phyloP scores from a whole-genome alignment of 2,888 invertebrate species.

The Tridacna crocea region DNA sequence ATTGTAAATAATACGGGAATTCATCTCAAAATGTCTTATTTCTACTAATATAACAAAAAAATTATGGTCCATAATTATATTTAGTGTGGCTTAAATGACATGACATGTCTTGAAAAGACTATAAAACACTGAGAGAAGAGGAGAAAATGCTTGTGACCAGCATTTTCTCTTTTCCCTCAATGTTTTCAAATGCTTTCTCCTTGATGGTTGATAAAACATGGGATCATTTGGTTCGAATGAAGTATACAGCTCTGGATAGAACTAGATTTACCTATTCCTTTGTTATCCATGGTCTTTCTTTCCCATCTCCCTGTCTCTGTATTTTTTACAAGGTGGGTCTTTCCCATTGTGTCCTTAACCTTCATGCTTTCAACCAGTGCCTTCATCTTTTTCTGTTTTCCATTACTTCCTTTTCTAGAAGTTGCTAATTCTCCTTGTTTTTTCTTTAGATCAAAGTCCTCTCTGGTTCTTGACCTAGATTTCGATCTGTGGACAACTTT shows the following conservation, averaged over 20 bases:
- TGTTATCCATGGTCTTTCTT: constrained; percentile 5
- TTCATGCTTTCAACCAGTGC: not conserved
- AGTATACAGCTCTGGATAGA: too few species aligned
- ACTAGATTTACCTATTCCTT: not conserved
- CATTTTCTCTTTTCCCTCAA: not conserved
- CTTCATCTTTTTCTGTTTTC: not conserved
- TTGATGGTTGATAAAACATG: too few species aligned
- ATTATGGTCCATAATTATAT: too few species aligned
- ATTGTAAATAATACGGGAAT: too few species aligned
- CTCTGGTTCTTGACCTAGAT: constrained; percentile 16
- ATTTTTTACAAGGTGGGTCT: constrained; percentile 26
- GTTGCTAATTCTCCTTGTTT: not conserved
- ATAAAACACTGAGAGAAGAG: too few species aligned
- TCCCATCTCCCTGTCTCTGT: constrained; percentile 34
- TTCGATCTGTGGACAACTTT: not conserved
- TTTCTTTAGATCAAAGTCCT: not conserved
- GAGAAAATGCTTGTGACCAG: not conserved
- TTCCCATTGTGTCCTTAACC: not conserved
- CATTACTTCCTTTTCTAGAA: not conserved
- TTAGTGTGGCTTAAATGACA: too few species aligned
- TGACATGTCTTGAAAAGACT: too few species aligned
- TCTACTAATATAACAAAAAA: too few species aligned
- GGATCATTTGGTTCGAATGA: too few species aligned
- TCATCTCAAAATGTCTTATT: too few species aligned
- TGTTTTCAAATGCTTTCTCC: not conserved